Percentiles rank a stretch among this genome's conserved stretches.
These are phyloP conservation scores for Therioaphis trifolii DNA, from an alignment of 2,888 invertebrate genomes.

Conservation along the genomic window DNA sequence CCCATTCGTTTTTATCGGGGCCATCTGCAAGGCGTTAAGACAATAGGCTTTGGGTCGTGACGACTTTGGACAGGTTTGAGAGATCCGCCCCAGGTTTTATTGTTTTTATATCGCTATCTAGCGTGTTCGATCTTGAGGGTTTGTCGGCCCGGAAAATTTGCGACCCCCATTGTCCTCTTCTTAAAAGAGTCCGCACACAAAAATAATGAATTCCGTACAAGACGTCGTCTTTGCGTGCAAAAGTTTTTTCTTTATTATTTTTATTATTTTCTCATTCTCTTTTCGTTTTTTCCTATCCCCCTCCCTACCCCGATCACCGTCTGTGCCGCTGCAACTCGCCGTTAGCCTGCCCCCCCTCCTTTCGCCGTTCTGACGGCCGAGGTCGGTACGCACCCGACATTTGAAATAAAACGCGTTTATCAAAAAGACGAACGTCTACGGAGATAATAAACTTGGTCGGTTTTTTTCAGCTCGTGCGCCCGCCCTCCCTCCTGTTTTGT, in stretches of 20 bases:
- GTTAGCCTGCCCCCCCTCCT: no score
- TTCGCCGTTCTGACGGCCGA: neutral
- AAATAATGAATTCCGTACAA: slow-evolving; percentile 55
- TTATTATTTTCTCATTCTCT: slow-evolving; percentile 26
- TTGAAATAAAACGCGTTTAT: slow-evolving; percentile 50
- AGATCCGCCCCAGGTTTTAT: slow-evolving; percentile 61
- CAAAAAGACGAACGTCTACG: slow-evolving; percentile 56
- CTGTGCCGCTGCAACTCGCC: neutral
- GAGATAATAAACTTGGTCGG: slow-evolving; percentile 54
- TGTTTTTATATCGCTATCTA: slow-evolving; percentile 60
- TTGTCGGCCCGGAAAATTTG: slow-evolving; percentile 62
- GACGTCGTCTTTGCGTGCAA: slow-evolving; percentile 36
- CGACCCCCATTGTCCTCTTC: slow-evolving; percentile 58
- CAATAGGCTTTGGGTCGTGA: slow-evolving; percentile 62
- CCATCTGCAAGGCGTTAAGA: slow-evolving; percentile 61
- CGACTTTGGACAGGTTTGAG: slow-evolving; percentile 62
- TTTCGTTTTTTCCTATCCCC: neutral
- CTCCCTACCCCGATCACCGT: neutral
- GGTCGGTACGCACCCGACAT: neutral
- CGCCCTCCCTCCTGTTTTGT: neutral
- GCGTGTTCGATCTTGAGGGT: slow-evolving; percentile 59
- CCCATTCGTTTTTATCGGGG: slow-evolving; percentile 60
- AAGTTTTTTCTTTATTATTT: slow-evolving; percentile 47
- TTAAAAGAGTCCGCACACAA: slow-evolving; percentile 20
- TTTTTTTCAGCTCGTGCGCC: neutral